phyloP scores from a whole-genome alignment of 2,888 invertebrate genomes.

The Andrena marginata region DNA sequence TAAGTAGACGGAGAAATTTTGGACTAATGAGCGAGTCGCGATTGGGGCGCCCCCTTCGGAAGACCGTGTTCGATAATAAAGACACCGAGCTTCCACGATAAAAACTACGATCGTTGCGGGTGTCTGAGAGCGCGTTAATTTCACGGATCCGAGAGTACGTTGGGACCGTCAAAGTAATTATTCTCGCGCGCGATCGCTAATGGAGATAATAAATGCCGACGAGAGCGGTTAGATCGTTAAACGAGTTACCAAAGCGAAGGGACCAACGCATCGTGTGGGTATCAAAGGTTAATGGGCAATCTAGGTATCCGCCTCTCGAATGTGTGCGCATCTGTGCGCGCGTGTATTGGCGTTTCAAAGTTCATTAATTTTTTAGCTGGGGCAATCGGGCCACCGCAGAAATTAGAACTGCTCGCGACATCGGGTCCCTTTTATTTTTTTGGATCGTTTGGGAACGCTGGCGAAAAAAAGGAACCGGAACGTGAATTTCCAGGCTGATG shows the following conservation, averaged over 20 bases:
- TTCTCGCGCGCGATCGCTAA: constrained; percentile 13
- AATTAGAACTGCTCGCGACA: too few relatives aligned
- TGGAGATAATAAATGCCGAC: constrained; percentile 20
- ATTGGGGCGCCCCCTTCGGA: not conserved
- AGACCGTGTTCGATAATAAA: not conserved
- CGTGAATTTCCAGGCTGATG: not conserved
- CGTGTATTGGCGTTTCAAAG: too few relatives aligned
- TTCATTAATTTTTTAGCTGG: too few relatives aligned
- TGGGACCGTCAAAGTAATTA: constrained; percentile 28
- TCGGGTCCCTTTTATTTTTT: too few relatives aligned
- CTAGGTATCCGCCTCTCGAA: not conserved
- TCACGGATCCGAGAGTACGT: not conserved
- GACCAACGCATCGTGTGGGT: constrained; percentile 12
- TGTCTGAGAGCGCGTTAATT: not conserved
- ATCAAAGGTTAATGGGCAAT: constrained; percentile 27
- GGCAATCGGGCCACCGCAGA: too few relatives aligned
- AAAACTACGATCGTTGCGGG: not conserved
- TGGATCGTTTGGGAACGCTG: too few relatives aligned
- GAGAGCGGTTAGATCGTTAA: constrained; percentile 17
- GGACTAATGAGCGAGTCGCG: not conserved
- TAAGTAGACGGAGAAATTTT: not conserved
- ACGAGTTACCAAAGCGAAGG: constrained; percentile 16
- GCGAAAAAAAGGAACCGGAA: not conserved
- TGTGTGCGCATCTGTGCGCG: not conserved
- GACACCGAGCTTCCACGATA: not conserved